Evolutionary conservation across 2,888 invertebrate genomes (phyloP).

Genomic region (Mythimna pallens): DNA sequence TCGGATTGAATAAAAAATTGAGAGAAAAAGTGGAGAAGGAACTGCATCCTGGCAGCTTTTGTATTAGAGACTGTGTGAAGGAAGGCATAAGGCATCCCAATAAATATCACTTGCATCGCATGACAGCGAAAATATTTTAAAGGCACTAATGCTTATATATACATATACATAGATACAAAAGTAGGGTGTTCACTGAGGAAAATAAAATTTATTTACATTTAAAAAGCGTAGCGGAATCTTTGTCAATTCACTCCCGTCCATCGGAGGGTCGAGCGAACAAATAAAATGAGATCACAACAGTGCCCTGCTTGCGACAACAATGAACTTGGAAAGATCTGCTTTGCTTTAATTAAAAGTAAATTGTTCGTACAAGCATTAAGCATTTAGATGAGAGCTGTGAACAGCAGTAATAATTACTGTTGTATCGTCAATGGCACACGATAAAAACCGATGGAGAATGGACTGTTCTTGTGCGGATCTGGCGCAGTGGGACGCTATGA

Average conservation of each 20-base stretch:
- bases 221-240: slow-evolving; percentile 71
- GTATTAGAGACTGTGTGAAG: slow-evolving; percentile 38
- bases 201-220: slow-evolving; percentile 75
- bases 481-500: slow-evolving; percentile 33
- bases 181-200: slow-evolving; percentile 65
- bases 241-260: slow-evolving; percentile 73
- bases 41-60: slow-evolving; percentile 46
- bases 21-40: slow-evolving; percentile 15
- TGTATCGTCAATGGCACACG: slow-evolving; percentile 56
- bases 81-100: slow-evolving; percentile 33
- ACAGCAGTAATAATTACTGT: slow-evolving; percentile 62
- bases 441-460: slow-evolving; percentile 51
- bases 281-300: slow-evolving; percentile 76
- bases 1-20: slow-evolving; percentile 41
- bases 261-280: slow-evolving; percentile 74
- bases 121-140: slow-evolving; percentile 57
- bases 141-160: slow-evolving; percentile 44
- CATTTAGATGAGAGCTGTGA: slow-evolving; percentile 64
- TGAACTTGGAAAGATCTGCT: slow-evolving; percentile 74
- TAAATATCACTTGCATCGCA: slow-evolving; percentile 46
- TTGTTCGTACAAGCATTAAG: slow-evolving; percentile 72
- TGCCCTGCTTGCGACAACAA: slow-evolving; percentile 72
- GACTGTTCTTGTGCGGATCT: slow-evolving; percentile 32
- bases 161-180: slow-evolving; percentile 41
- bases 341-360: slow-evolving; percentile 84